phyloP scores from a whole-genome alignment of 2,113 vertebrate species.

The Macrotis lagotis region DNA sequence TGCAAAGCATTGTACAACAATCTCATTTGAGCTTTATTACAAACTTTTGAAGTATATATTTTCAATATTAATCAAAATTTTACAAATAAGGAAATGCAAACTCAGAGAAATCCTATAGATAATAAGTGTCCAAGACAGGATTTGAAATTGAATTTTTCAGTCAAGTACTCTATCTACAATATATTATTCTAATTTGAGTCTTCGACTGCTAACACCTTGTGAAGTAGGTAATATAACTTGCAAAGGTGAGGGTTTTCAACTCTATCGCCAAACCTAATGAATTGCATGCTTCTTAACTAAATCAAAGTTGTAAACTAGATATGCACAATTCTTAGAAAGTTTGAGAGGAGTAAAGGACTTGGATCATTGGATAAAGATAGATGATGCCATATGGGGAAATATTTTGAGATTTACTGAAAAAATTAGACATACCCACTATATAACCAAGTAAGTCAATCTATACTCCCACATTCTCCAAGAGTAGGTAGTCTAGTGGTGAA shows the following conservation, averaged over 20 bases:
- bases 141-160: background rate
- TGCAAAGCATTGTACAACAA: background rate
- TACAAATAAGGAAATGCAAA: background rate
- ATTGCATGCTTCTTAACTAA: background rate
- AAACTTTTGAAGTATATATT: background rate
- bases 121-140: background rate
- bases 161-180: background rate
- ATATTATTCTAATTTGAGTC: too few relatives aligned
- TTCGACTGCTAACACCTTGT: background rate
- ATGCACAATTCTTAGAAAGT: too few relatives aligned
- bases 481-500: background rate
- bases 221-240: background rate
- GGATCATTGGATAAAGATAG: background rate
- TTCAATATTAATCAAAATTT: background rate
- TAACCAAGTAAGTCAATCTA: background rate
- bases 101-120: background rate
- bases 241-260: background rate
- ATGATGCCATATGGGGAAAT: background rate
- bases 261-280: background rate
- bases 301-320: background rate
- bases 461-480: too few relatives aligned
- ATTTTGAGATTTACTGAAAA: background rate
- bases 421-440: background rate
- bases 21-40: background rate
- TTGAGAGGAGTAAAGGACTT: background rate